Evolutionary conservation across 1,140 invertebrate species (phyloP).

Genomic region (Cotesia vestalis): DNA sequence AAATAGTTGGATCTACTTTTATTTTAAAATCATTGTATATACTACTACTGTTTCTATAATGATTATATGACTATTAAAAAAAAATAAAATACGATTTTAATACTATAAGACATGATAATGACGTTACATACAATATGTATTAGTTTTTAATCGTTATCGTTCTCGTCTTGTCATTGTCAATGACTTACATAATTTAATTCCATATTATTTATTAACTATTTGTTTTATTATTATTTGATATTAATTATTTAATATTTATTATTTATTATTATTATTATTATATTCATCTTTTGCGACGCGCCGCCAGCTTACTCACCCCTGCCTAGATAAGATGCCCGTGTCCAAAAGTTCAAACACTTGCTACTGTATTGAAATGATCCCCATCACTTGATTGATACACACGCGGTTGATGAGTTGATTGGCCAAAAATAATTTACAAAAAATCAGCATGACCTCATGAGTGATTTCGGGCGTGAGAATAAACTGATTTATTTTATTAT

Average conservation of each 20-base stretch:
- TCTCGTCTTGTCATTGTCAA: slow-evolving; percentile 31
- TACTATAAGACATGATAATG: too few relatives aligned
- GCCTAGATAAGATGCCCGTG: slow-evolving; percentile 51
- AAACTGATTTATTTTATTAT: slow-evolving; percentile 13
- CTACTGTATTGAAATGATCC: slow-evolving; percentile 30
- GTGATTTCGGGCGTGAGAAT: slow-evolving; percentile 39
- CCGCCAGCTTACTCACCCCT: slow-evolving; percentile 62
- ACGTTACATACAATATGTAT: background rate
- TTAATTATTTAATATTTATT: slow-evolving; percentile 15
- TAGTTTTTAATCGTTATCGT: slow-evolving; percentile 5
- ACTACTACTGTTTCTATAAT: too few relatives aligned
- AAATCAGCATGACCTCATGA: slow-evolving; percentile 59
- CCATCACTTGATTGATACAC: slow-evolving; percentile 55
- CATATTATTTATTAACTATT: slow-evolving; percentile 31
- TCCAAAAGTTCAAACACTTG: slow-evolving; percentile 55
- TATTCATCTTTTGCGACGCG: slow-evolving; percentile 52
- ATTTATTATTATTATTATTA: background rate
- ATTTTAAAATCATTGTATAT: too few relatives aligned
- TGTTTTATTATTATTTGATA: slow-evolving; percentile 1
- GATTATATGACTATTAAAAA: too few relatives aligned
- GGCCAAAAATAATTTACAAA: slow-evolving; percentile 61
- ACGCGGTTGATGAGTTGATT: slow-evolving; percentile 47
- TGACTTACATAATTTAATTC: slow-evolving; percentile 20
- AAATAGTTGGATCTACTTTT: too few relatives aligned
- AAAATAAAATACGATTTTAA: too few relatives aligned